phyloP scores from a whole-genome alignment of 2,888 invertebrate species.

The Cerceris rybyensis region DNA sequence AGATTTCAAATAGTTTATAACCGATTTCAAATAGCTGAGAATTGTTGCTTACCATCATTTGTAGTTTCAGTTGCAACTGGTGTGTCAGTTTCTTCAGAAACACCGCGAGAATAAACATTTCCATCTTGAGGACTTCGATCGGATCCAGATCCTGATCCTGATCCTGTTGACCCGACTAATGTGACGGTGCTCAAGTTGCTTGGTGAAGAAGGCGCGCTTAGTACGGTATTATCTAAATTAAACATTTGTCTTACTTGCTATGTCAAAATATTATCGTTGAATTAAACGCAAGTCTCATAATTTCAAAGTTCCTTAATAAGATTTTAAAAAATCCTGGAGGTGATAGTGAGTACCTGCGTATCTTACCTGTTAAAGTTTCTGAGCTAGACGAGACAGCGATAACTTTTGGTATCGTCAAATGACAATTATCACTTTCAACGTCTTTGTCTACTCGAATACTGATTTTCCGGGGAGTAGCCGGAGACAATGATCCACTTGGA shows the following conservation, averaged over 20 bases:
- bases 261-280: neutral
- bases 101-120: slow-evolving; percentile 64
- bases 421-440: slow-evolving; percentile 84
- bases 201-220: slow-evolving; percentile 87
- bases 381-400: slow-evolving; percentile 89
- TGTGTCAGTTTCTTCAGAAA: slow-evolving; percentile 72
- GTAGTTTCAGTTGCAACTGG: slow-evolving; percentile 63
- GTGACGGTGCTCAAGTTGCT: slow-evolving; percentile 90
- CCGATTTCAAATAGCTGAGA: too few relatives aligned
- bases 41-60: slow-evolving; percentile 64
- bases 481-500: slow-evolving; percentile 58
- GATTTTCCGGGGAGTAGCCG: slow-evolving; percentile 77
- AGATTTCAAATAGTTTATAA: too few relatives aligned
- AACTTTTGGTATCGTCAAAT: slow-evolving; percentile 88
- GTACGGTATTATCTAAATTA: slow-evolving; percentile 80
- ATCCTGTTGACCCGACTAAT: slow-evolving; percentile 85
- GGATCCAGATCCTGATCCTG: slow-evolving; percentile 80
- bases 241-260: neutral
- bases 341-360: neutral
- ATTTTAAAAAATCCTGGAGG: neutral
- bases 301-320: neutral
- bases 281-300: neutral
- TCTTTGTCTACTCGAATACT: slow-evolving; percentile 81
- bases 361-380: slow-evolving; percentile 89
- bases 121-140: slow-evolving; percentile 76